A percentile compares a stretch with the other conserved stretches of the same genome.
phyloP scores from a whole-genome alignment of 2,888 invertebrate species.

The Drosophila suboccidentalis region DNA sequence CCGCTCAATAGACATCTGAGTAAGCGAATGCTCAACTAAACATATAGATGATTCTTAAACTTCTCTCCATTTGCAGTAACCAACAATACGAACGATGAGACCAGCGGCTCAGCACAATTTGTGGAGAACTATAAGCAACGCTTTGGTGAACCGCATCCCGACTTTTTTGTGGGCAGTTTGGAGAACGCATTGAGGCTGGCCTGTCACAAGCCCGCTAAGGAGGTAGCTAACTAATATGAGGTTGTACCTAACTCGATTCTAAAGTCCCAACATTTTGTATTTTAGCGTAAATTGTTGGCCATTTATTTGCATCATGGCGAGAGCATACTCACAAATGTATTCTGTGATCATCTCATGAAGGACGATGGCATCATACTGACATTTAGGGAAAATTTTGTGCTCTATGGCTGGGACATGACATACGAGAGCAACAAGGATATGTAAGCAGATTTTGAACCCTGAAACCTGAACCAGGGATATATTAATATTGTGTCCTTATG shows the following conservation, averaged over 20 bases:
- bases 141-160: conserved; percentile 92
- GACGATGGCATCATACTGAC: conserved; percentile 96
- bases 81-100: conserved; percentile 94
- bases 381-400: conserved; percentile 94
- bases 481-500: background rate
- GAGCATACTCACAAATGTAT: conserved; percentile 97
- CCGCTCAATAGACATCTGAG: conserved; percentile 92
- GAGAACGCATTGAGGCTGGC: conserved; percentile 97
- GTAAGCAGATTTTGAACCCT: conserved; percentile 85
- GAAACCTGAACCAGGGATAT: background rate
- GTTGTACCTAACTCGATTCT: no score
- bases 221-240: conserved; percentile 87
- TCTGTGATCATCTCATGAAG: conserved; percentile 97
- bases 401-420: conserved; percentile 99
- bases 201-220: conserved; percentile 94
- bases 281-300: conserved; percentile 95
- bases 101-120: conserved; percentile 94
- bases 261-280: conserved; percentile 14
- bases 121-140: conserved; percentile 93
- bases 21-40: conserved; percentile 85
- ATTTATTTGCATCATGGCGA: conserved; percentile 98
- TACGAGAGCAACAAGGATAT: conserved; percentile 93
- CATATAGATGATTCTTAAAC: background rate
- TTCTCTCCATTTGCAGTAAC: conserved; percentile 88
- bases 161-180: conserved; percentile 96